Conservation (phyloP, 2,797 vertebrate genomes). For the Fratercula arctica region DNA sequence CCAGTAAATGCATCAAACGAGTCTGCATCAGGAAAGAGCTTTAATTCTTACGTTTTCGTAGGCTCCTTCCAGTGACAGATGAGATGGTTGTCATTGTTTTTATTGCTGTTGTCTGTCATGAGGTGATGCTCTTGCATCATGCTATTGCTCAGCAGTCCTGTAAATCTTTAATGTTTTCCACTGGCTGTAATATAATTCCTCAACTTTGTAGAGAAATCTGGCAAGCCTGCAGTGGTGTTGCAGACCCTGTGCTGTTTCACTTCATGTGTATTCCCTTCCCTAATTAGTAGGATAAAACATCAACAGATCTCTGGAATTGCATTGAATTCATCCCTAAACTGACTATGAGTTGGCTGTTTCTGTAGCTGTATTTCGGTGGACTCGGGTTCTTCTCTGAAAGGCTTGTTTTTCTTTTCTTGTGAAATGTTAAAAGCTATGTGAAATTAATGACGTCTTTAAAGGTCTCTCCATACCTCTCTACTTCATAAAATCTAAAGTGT, state of each 20-base stretch:
- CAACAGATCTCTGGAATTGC: neutral
- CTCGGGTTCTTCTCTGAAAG: neutral
- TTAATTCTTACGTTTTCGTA: neutral
- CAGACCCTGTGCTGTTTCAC: neutral
- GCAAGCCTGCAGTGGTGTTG: neutral
- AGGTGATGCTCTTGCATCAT: slow-evolving; percentile 34
- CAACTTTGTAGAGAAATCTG: neutral
- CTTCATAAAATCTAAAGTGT: slow-evolving; percentile 37
- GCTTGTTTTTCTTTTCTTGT: neutral
- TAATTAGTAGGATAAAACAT: neutral
- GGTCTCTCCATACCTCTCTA: neutral
- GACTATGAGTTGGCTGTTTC: neutral
- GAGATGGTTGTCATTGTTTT: neutral
- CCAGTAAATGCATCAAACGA: neutral
- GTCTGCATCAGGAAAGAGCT: neutral
- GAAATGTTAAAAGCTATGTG: neutral
- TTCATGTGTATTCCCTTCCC: neutral
- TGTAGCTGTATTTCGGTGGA: neutral
- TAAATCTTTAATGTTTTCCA: slow-evolving; percentile 71
- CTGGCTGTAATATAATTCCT: slow-evolving; percentile 29
- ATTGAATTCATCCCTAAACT: neutral
- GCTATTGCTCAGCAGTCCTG: slow-evolving; percentile 4
- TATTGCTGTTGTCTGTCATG: neutral
- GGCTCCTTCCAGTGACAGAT: neutral
- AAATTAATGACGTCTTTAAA: neutral